phyloP scores from a whole-genome alignment of 2,888 invertebrate species.

The Hoplodrina blanda region DNA sequence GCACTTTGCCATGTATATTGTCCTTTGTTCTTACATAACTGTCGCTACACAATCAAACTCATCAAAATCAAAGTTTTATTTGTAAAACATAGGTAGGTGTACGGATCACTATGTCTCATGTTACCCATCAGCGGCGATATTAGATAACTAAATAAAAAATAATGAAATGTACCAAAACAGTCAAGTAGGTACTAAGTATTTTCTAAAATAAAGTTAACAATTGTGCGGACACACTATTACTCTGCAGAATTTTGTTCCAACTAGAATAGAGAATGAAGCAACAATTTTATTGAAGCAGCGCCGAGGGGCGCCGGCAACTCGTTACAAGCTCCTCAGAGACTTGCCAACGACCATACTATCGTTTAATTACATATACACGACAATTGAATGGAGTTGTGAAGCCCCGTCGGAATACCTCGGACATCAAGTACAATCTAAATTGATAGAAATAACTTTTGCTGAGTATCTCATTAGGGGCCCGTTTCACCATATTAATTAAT shows the following conservation, averaged over 20 bases:
- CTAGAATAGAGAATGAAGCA: slow-evolving; percentile 75
- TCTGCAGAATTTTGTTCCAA: slow-evolving; percentile 45
- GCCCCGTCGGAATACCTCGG: slow-evolving; percentile 15
- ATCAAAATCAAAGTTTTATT: neutral
- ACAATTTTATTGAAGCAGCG: slow-evolving; percentile 65
- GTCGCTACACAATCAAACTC: slow-evolving; percentile 33
- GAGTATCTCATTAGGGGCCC: neutral
- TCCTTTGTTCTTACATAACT: slow-evolving; percentile 46
- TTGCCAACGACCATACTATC: slow-evolving; percentile 74
- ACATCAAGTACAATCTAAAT: slow-evolving; percentile 20
- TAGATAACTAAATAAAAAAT: neutral
- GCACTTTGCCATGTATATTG: slow-evolving; percentile 9
- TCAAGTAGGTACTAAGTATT: neutral
- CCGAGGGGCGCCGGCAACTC: slow-evolving; percentile 65
- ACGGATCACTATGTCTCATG: too few relatives aligned
- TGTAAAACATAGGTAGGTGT: neutral
- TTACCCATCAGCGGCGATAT: neutral
- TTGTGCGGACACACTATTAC: neutral
- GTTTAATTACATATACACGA: slow-evolving; percentile 73
- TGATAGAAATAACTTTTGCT: slow-evolving; percentile 7
- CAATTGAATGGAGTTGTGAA: slow-evolving; percentile 71
- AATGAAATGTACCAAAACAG: neutral
- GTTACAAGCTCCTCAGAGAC: slow-evolving; percentile 74
- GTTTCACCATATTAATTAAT: neutral
- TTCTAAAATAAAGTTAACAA: neutral